These are phyloP conservation scores for Nansenia antarctica DNA, from an alignment of 2,113 vertebrate species.

Conservation along the genomic window DNA sequence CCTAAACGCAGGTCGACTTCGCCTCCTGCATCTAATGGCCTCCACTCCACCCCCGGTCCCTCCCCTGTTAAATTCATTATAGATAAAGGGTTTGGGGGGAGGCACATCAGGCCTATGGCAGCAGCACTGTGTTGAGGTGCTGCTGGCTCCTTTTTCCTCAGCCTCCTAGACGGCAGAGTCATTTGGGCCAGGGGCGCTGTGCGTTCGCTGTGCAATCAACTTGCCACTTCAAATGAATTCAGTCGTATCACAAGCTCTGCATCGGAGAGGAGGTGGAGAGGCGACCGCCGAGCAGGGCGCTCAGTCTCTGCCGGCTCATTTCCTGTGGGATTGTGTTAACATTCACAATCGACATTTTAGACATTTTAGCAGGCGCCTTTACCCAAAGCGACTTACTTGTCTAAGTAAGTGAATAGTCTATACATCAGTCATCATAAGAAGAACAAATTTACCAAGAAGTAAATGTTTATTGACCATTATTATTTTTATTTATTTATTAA, in stretches of 20 bases:
- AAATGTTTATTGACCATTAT: too few relatives aligned
- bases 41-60: background rate
- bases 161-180: background rate
- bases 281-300: too few relatives aligned
- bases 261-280: slow-evolving; percentile 16
- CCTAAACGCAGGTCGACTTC: slow-evolving; percentile 18
- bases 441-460: too few relatives aligned
- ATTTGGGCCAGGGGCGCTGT: background rate
- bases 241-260: slow-evolving; percentile 17
- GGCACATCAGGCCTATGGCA: background rate
- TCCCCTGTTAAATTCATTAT: slow-evolving; percentile 2
- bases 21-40: background rate
- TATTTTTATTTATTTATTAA: too few relatives aligned
- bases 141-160: too few relatives aligned
- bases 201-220: slow-evolving; percentile 19
- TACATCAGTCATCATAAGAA: too few relatives aligned
- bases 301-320: slow-evolving; percentile 22
- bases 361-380: too few relatives aligned
- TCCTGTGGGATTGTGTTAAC: slow-evolving; percentile 16
- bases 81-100: background rate
- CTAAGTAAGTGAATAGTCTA: too few relatives aligned
- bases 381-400: too few relatives aligned
- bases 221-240: slow-evolving; percentile 24
- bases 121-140: background rate
- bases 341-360: too few relatives aligned